These are phyloP conservation scores for Sinella curviseta DNA, from an alignment of 1,140 invertebrate genomes.

Conservation along the genomic window DNA sequence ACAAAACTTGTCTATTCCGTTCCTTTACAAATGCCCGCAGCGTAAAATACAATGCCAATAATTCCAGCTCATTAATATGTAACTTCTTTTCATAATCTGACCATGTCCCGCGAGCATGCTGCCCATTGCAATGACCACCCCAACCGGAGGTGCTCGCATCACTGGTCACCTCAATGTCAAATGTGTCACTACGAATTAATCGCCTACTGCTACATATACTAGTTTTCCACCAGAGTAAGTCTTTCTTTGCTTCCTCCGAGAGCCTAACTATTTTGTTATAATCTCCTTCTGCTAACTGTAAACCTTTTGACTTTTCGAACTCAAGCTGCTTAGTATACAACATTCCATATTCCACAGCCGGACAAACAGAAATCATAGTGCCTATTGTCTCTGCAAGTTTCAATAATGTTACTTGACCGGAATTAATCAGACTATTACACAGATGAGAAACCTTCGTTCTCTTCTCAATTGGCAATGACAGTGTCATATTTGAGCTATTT, in stretches of 20 bases:
- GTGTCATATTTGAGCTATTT: not conserved
- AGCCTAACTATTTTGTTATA: not conserved
- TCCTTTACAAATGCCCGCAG: not conserved
- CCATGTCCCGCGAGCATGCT: not conserved
- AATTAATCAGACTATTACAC: not conserved
- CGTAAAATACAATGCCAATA: not conserved
- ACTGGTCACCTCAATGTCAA: not conserved
- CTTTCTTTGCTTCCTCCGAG: not conserved
- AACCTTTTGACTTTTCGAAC: not conserved
- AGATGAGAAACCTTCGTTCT: not conserved
- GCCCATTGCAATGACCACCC: not conserved
- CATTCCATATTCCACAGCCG: slow-evolving; percentile 27
- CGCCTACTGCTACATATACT: not conserved
- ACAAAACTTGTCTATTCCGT: not conserved
- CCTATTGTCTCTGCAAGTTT: slow-evolving; percentile 29
- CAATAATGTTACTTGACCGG: not conserved
- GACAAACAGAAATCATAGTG: slow-evolving; percentile 12
- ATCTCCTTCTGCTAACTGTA: not conserved
- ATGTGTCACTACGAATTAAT: not conserved
- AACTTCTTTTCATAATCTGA: not conserved
- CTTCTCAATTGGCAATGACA: not conserved
- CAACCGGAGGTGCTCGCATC: not conserved
- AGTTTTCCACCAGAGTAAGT: slow-evolving; percentile 8
- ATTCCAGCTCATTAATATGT: slow-evolving; percentile 20
- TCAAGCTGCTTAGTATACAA: slow-evolving; percentile 36